Base-by-base conservation (phyloP, 2,113 vertebrate species). In the Ceyx melanurus region DNA sequence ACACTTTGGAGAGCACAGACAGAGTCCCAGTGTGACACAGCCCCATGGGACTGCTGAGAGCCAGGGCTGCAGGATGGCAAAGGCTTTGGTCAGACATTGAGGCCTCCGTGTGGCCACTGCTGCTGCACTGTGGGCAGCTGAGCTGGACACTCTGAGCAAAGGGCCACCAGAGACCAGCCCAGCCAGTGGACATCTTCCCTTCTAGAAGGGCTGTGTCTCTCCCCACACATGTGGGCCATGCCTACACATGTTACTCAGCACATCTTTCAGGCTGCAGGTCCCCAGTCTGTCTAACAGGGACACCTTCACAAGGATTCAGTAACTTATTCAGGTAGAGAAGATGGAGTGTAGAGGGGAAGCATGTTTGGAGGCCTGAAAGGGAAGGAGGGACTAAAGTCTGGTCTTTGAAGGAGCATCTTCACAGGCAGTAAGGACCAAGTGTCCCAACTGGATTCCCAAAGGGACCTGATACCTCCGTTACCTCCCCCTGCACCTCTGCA, bases 401-500 rank as follows among this genome's bases (percentile, higher is more conserved):
- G 31, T 62, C 60, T 79, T 35, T 50, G 78, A 93, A 68, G 37
- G 23, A 91, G 58, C 42, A 46, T 33, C 71, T 82, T 78, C 54
- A 67, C 45, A 88, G 57, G 40, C 46, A 78, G 31, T 35, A 54
- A 75, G 54, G 68, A 81, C 48, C 0, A 0, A 68, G 60, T 6
- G 16, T 62, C 65, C 58, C 64, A 73, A 67, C 42, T 60, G 86
- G 46, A 78, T 56, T 58, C 67, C 42, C 8, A 1, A 33, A 51
- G 35, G 77, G 58, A 79, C 40, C 33, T 21, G 65, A 85, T 88
- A 82, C 90, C 87, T 78, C 43, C 0, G 48, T 97, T 98, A 99
- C 99, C 98, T 99, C 99, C 94, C 99, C 98, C 90, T 98, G 98
- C 42, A 98, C 98, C 94, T 99, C 99, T 40, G 97, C 96, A 0